These are phyloP conservation scores for Bursaphelenchus mucronatus DNA, from an alignment of 1,140 invertebrate genomes.

Conservation along the genomic window DNA sequence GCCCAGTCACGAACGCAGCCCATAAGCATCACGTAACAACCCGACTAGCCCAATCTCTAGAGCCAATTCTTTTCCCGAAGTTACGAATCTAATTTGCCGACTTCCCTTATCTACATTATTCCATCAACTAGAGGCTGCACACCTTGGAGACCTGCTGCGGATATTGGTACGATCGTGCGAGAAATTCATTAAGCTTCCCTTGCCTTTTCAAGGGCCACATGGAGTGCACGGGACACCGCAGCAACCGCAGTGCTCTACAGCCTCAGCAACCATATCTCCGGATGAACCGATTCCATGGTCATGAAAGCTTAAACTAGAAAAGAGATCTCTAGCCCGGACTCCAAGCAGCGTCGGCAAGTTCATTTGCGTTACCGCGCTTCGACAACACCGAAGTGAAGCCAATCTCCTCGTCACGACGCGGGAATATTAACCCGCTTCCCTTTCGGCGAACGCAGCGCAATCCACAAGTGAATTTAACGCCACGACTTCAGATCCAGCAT, in stretches of 20 bases:
- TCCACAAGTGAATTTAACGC: background rate
- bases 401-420: constrained; percentile 61
- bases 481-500: constrained; percentile 49
- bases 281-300: constrained; percentile 69
- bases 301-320: constrained; percentile 69
- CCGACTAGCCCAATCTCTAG: constrained; percentile 71
- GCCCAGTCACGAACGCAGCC: constrained; percentile 40
- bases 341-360: constrained; percentile 71
- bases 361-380: constrained; percentile 68
- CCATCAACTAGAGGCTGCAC: constrained; percentile 80
- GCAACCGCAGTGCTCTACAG: constrained; percentile 62
- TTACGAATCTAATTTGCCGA: constrained; percentile 77
- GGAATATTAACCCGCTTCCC: constrained; percentile 66
- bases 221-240: constrained; percentile 63
- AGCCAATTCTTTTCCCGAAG: constrained; percentile 75
- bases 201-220: constrained; percentile 74
- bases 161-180: constrained; percentile 71
- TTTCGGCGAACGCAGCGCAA: constrained; percentile 58
- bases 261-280: constrained; percentile 61
- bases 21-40: constrained; percentile 60
- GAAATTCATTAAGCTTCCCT: constrained; percentile 70
- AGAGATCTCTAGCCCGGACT: constrained; percentile 75
- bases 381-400: constrained; percentile 30
- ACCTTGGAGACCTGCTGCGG: constrained; percentile 82
- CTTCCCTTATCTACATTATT: constrained; percentile 83